phyloP scores from a whole-genome alignment of 2,888 invertebrate species.

The Minunthozetes semirufus region DNA sequence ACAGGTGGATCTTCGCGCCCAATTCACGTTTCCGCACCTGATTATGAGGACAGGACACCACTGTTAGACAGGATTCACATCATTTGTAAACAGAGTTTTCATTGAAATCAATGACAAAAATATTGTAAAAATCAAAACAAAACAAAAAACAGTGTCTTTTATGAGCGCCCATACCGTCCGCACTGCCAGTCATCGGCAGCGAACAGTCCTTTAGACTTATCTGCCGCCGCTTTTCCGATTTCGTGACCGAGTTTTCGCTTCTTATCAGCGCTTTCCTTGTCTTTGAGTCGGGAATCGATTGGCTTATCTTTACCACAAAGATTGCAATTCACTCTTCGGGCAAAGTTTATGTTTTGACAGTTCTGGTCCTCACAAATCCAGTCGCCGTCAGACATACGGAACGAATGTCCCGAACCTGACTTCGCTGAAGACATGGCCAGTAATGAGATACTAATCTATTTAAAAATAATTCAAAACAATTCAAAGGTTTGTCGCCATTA shows the following conservation, averaged over 20 bases:
- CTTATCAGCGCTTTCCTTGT: constrained; percentile 2
- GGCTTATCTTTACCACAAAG: constrained; percentile 69
- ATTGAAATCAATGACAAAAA: constrained; percentile 11
- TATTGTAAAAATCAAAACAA: background rate
- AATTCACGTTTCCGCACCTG: constrained; percentile 96
- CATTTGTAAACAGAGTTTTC: background rate
- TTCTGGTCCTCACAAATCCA: constrained; percentile 41
- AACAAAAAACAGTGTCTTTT: background rate
- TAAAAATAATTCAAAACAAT: background rate
- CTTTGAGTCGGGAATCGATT: constrained; percentile 28
- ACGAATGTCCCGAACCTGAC: constrained; percentile 15
- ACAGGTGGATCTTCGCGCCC: constrained; percentile 91
- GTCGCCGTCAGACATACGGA: constrained; percentile 39
- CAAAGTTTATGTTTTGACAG: constrained; percentile 93
- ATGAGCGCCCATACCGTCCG: constrained; percentile 59
- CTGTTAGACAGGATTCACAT: background rate
- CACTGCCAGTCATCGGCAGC: constrained; percentile 99
- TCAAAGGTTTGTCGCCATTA: constrained; percentile 22
- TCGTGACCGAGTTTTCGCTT: constrained; percentile 65
- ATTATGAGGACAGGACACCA: background rate
- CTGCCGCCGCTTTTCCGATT: constrained; percentile 96
- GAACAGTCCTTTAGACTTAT: constrained; percentile 90
- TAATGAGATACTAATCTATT: background rate
- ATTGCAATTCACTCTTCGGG: constrained; percentile 79
- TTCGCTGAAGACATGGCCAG: background rate